phyloP scores from a whole-genome alignment of 2,113 vertebrate species.

The Prolemur simus region DNA sequence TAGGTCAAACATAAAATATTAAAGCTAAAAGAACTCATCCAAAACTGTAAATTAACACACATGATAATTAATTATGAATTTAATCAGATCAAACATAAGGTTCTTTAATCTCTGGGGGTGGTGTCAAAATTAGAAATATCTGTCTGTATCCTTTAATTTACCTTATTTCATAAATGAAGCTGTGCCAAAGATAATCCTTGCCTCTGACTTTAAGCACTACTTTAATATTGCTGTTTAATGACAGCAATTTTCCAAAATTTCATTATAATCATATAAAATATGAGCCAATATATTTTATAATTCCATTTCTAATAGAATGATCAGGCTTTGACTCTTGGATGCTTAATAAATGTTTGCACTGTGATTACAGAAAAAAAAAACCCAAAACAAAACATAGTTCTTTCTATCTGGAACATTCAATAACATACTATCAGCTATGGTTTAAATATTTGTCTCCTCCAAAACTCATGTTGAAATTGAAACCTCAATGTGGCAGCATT shows the following conservation, averaged over 20 bases:
- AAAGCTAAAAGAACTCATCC: neutral
- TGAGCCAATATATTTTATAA: neutral
- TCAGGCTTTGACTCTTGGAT: neutral
- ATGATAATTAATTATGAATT: neutral
- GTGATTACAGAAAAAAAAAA: neutral
- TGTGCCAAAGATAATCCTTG: neutral
- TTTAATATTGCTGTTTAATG: neutral
- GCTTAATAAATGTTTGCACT: constrained; percentile 8
- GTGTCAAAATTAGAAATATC: neutral
- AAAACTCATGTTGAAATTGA: neutral
- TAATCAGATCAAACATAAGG: neutral
- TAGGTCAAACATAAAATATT: neutral
- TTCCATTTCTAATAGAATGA: constrained; percentile 16
- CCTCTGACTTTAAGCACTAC: neutral
- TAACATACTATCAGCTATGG: neutral
- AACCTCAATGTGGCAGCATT: neutral
- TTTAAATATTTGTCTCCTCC: neutral
- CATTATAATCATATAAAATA: constrained; percentile 15
- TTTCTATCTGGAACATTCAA: constrained; percentile 40
- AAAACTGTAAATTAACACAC: neutral
- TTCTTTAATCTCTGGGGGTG: neutral
- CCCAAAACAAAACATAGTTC: neutral
- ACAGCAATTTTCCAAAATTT: constrained; percentile 37
- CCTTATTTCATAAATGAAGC: neutral
- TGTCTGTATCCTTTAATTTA: neutral